Evolutionary conservation across 2,888 invertebrate genomes (phyloP), one percentile per base, ranked within the genome.

Genomic region (Apamea anceps): DNA sequence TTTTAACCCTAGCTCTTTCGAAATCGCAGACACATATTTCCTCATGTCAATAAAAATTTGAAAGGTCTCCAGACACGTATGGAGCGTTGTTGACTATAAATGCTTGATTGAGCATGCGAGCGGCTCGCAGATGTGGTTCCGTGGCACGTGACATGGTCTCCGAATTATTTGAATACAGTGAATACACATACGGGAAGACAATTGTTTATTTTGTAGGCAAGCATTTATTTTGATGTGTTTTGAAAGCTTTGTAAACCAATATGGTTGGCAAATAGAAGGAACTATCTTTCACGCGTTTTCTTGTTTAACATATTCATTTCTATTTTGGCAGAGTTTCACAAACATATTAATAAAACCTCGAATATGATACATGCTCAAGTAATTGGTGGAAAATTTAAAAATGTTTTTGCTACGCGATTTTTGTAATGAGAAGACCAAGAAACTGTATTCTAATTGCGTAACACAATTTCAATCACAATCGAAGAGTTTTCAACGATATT

Each of bases 21-120:
- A 67, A 85, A 54, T 51, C 37, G 6, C 15, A 82, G 18, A 79
- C 54, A 75, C 65, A 77, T 83, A 78, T 80, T 80, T 76, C 79
- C 8, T 75, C n/a, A 67, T 62, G 10, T 28, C 21, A 71, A 79
- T 62, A 82, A 70, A 85, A 85, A 15, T 63, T 74, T 68, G 48
- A 81, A 77, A 71, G 62, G 68, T 79, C 70, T 80, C 37, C 65
- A 67, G 63, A 25, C 87, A 88, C 87, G 85, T 87, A 65, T 45
- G 66, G 15, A 48, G 67, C 65, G 65, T 80, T 87, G 85, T 88
- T 89, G 86, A 84, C 82, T 89, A 78, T 86, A 82, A 84, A 89
- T 83, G 85, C 80, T 86, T 88, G 89, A 88, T 89, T 88, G 89
- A 81, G 73, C 82, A 82, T 81, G 84, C 84, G 78, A 87, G 71